A percentile compares a stretch with the other conserved stretches of the same genome.
These are phyloP conservation scores for Artemia sp. DNA, from an alignment of 2,888 invertebrate species.

Conservation along the genomic window DNA sequence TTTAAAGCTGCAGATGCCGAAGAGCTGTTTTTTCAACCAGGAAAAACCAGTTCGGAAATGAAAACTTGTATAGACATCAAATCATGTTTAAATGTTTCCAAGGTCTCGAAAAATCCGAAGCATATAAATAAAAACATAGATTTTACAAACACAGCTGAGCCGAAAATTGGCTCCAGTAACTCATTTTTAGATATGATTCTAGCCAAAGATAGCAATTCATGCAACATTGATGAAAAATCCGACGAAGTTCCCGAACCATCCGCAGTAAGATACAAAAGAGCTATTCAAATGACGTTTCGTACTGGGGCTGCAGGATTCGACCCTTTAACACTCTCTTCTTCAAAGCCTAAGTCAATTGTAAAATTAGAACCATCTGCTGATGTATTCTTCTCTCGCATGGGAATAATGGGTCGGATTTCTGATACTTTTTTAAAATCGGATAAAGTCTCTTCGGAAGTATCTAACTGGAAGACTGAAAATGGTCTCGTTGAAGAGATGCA, in stretches of 20 bases:
- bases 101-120: too few species aligned
- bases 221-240: too few species aligned
- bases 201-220: too few species aligned
- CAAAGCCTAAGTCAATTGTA: background rate
- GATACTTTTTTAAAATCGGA: background rate
- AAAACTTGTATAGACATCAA: too few species aligned
- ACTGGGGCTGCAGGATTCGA: background rate
- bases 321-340: background rate
- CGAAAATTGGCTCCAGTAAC: too few species aligned
- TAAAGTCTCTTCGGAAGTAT: background rate
- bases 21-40: too few species aligned
- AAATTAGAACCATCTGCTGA: background rate
- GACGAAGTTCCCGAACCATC: background rate
- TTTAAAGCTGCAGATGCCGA: too few species aligned
- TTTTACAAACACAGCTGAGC: too few species aligned
- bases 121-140: too few species aligned
- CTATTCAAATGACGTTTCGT: conserved; percentile 4
- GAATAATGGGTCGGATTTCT: background rate
- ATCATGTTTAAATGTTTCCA: too few species aligned
- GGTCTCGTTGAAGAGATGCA: background rate
- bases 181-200: too few species aligned
- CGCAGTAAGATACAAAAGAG: background rate
- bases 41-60: too few species aligned
- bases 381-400: background rate
- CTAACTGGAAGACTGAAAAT: background rate